These are phyloP conservation scores for Brachionus sp. DNA, from an alignment of 1,140 invertebrate genomes.

Conservation along the genomic window DNA sequence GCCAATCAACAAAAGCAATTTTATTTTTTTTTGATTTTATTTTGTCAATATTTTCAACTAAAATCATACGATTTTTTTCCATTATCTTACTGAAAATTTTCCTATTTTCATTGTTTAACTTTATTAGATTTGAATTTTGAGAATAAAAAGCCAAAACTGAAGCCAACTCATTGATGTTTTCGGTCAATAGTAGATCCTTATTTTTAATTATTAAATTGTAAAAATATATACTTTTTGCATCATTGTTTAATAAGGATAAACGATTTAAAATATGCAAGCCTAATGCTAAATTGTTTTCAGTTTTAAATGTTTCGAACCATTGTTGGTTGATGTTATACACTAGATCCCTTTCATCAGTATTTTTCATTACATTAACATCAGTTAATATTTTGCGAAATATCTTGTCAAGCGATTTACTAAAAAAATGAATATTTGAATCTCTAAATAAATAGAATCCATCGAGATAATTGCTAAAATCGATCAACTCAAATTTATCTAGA, in stretches of 20 bases:
- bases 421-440: slow-evolving; percentile 28
- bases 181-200: not conserved
- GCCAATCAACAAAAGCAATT: not conserved
- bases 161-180: not conserved
- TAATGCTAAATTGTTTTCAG: not conserved
- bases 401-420: not conserved
- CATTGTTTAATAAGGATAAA: not conserved
- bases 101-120: not conserved
- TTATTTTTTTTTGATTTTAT: not conserved
- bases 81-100: not conserved
- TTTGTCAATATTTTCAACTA: slow-evolving; percentile 2
- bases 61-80: not conserved
- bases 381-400: slow-evolving; percentile 6
- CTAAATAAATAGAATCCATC: slow-evolving; percentile 1
- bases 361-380: not conserved
- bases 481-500: not conserved
- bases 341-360: not conserved
- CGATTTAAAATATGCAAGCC: not conserved
- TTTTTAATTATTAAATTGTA: not conserved
- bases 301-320: slow-evolving; percentile 2
- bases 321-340: not conserved
- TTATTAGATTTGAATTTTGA: not conserved
- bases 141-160: not conserved
- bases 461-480: not conserved
- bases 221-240: not conserved